These are phyloP conservation scores for Diabrotica balteata DNA, from an alignment of 2,888 invertebrate species.

Conservation along the genomic window DNA sequence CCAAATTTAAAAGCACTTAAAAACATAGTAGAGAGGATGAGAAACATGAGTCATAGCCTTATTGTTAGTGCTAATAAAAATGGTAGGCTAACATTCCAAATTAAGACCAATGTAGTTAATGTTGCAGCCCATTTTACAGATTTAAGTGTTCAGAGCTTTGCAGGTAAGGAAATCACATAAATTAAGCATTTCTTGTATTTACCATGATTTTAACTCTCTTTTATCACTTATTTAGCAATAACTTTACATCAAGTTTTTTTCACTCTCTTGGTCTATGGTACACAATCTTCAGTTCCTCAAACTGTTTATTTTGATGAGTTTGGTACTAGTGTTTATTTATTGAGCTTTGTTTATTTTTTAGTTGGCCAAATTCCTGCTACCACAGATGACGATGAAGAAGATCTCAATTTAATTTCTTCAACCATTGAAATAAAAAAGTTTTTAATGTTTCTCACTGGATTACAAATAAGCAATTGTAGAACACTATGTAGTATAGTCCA, in stretches of 20 bases:
- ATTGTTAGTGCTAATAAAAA: constrained; percentile 74
- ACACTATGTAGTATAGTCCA: constrained; percentile 81
- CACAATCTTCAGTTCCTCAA: too few species aligned
- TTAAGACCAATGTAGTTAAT: constrained; percentile 81
- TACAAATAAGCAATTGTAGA: constrained; percentile 75
- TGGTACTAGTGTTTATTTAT: background rate
- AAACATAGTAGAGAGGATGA: constrained; percentile 84
- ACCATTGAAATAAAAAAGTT: constrained; percentile 82
- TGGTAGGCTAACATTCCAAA: constrained; percentile 76
- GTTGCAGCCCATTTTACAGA: constrained; percentile 83
- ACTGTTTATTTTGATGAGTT: background rate
- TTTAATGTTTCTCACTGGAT: constrained; percentile 78
- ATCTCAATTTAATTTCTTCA: constrained; percentile 64
- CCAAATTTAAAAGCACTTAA: constrained; percentile 79
- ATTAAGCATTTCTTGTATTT: too few species aligned
- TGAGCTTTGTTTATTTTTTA: constrained; percentile 33
- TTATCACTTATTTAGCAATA: too few species aligned
- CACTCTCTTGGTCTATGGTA: too few species aligned
- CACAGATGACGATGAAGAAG: constrained; percentile 47
- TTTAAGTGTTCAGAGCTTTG: constrained; percentile 70
- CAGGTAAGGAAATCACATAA: constrained; percentile 54
- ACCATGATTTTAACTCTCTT: too few species aligned
- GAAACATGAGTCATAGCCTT: constrained; percentile 76
- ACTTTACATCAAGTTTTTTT: too few species aligned
- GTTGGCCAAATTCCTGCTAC: constrained; percentile 44